Evolutionary conservation across 2,113 vertebrate genomes (phyloP).

Genomic region (Mystacornis crossleyi): DNA sequence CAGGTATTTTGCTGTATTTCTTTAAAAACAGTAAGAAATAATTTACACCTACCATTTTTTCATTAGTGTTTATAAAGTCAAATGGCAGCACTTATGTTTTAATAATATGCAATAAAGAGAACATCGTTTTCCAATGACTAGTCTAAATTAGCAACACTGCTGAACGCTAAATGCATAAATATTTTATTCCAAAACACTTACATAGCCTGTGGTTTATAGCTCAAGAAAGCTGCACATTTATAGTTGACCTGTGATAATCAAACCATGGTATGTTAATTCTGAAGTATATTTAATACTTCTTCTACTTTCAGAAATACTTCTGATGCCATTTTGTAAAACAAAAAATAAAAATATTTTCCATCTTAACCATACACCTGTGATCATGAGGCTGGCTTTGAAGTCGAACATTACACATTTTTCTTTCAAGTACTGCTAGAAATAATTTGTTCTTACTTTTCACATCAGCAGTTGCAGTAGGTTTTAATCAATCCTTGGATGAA

Average conservation of each 20-base stretch:
- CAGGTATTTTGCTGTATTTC: neutral
- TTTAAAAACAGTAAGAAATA: neutral
- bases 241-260: neutral
- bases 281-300: neutral
- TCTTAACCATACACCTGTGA: neutral
- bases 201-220: constrained; percentile 8
- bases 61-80: constrained; percentile 25
- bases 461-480: neutral
- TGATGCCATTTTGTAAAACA: neutral
- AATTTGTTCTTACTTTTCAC: neutral
- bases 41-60: neutral
- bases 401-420: neutral
- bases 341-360: neutral
- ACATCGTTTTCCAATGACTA: constrained; percentile 3
- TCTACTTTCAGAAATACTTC: neutral
- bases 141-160: constrained; percentile 16
- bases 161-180: constrained; percentile 31
- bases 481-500: neutral
- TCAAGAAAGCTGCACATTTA: neutral
- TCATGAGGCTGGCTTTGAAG: neutral
- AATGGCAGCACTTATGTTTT: constrained; percentile 26
- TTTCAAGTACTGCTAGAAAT: neutral
- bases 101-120: constrained; percentile 28
- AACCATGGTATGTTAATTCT: neutral
- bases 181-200: constrained; percentile 51